Conservation (phyloP, 2,888 invertebrate species). For the Thereva nobilitata region DNA sequence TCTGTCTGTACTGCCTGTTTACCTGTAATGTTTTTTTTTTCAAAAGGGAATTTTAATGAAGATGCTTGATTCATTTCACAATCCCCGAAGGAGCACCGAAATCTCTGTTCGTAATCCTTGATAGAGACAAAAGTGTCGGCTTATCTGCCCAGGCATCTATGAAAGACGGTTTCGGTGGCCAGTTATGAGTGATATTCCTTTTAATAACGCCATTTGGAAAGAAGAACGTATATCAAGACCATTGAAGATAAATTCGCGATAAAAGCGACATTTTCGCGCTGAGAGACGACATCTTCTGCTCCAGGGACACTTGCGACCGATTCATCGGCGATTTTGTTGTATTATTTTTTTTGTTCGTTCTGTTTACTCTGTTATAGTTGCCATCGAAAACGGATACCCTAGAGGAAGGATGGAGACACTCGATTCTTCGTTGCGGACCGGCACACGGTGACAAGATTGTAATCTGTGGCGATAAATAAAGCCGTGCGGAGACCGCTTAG, state of each 20-base stretch:
- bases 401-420: no score
- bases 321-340: background rate
- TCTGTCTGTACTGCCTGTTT: no score
- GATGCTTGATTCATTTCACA: background rate
- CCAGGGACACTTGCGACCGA: constrained; percentile 7
- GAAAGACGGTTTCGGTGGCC: constrained; percentile 10
- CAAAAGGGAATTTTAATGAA: constrained; percentile 10
- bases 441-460: constrained; percentile 37
- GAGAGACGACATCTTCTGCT: background rate
- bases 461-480: constrained; percentile 37
- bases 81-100: background rate
- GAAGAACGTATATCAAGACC: background rate
- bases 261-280: constrained; percentile 9
- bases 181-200: constrained; percentile 15
- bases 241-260: background rate
- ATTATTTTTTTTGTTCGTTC: background rate
- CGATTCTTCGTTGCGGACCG: constrained; percentile 8
- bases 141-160: background rate
- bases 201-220: constrained; percentile 12
- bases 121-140: background rate
- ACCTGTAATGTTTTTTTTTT: background rate
- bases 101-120: background rate
- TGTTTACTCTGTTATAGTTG: no score
- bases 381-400: no score
- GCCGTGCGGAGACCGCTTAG: constrained; percentile 13